Conservation (phyloP, 2,888 invertebrate species). For the Diaperis boleti region DNA sequence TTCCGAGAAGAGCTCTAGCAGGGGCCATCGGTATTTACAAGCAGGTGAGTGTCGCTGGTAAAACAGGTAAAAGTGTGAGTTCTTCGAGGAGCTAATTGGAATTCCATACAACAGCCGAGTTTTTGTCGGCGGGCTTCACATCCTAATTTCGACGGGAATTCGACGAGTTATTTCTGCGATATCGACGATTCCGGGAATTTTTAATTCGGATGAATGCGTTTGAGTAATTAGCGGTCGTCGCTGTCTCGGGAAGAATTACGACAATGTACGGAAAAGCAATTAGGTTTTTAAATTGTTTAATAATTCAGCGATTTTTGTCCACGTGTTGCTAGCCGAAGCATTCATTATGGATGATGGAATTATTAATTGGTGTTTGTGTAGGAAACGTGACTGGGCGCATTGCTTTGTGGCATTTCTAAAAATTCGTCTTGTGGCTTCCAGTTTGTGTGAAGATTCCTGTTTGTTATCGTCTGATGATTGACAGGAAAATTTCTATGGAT, state of each 20-base stretch:
- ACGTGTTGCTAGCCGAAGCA: neutral
- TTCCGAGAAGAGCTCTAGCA: slow-evolving; percentile 17
- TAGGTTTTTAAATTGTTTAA: slow-evolving; percentile 12
- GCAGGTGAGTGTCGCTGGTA: slow-evolving; percentile 18
- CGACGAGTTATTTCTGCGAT: neutral
- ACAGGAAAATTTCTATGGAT: too few relatives aligned
- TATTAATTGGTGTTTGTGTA: neutral
- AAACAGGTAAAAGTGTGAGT: slow-evolving; percentile 27
- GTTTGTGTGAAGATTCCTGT: too few relatives aligned
- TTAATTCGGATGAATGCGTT: neutral
- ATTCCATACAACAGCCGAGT: slow-evolving; percentile 14
- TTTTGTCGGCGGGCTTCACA: slow-evolving; percentile 7
- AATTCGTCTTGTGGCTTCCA: neutral
- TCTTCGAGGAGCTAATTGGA: slow-evolving; percentile 20
- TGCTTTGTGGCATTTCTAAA: neutral
- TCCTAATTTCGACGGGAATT: neutral
- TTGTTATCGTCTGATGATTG: too few relatives aligned
- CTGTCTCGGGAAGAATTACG: slow-evolving; percentile 16
- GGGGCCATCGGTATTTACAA: slow-evolving; percentile 18
- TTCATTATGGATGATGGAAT: slow-evolving; percentile 4
- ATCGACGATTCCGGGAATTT: neutral
- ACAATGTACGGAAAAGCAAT: slow-evolving; percentile 17
- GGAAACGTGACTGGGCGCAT: neutral
- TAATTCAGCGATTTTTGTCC: slow-evolving; percentile 9
- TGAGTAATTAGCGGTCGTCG: slow-evolving; percentile 11